Evolutionary conservation across 2,888 invertebrate species (phyloP), one percentile per base, ranked within the genome.

Genomic region (Erynnis tages): DNA sequence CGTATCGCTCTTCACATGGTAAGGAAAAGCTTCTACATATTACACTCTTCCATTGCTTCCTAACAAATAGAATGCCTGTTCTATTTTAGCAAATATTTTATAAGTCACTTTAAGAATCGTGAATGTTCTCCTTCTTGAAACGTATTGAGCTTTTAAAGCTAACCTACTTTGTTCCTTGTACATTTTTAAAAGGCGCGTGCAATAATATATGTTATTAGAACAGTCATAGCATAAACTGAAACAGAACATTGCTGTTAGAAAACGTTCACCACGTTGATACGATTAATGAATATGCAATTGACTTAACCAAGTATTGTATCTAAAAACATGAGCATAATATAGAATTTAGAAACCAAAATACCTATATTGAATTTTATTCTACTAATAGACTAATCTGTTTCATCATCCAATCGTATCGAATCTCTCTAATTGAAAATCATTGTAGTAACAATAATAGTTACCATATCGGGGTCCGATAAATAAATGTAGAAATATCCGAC

Each of bases 401-500:
- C 17, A 35, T 27, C 6, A n/a, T n/a, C n/a, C n/a, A n/a, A n/a
- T n/a, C n/a, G n/a, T 11, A 11, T 11, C 29, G 3, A 7, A 30
- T 30, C 2, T 8, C 14, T 7, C 11, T 27, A 17, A 46, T 46
- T 17, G 35, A 46, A 46, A 27, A 46, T 35, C 25, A 10, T 21
- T 32, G 35, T 17, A 27, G 2, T 46, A 46, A 37, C 46, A 35
- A 35, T 46, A 37, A 46, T n/a, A 46, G 23, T 46, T 35, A 46
- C 46, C 27, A 37, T 46, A 46, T 37, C 25, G 17, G 25, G 45
- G n/a, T 30, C 34, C 14, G 34, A 45, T 45, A 45, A n/a, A 45
- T 34, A 34, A 11, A 14, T 17, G 16, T 17, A 29, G 41, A 29
- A 37, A 25, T 17, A 16, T 25, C 8, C 11, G 3, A 7, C 13